A percentile compares a stretch with the other conserved stretches of the same genome.
Conservation (phyloP, 2,113 vertebrate genomes). For the Acanthochromis polyacanthus region DNA sequence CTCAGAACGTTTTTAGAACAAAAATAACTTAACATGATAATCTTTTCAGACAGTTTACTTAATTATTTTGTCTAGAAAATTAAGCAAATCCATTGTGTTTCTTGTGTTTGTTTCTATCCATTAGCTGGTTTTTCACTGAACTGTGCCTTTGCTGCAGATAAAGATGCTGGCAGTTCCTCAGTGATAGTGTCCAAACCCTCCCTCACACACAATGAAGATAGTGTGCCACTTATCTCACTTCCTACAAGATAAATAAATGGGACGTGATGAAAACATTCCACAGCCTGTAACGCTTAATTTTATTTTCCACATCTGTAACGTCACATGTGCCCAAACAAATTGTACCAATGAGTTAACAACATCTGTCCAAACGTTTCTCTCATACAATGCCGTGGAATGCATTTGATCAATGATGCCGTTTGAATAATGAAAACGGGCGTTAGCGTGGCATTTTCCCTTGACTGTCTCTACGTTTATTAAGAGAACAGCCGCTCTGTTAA, state of each 20-base stretch:
- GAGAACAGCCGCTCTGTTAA: constrained; percentile 19
- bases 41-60: too few species aligned
- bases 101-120: neutral
- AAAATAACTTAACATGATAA: too few species aligned
- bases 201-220: constrained; percentile 3
- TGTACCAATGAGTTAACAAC: neutral
- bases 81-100: too few species aligned
- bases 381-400: neutral
- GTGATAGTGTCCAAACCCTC: neutral
- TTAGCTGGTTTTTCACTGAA: neutral
- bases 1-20: too few species aligned
- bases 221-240: constrained; percentile 11
- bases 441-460: constrained; percentile 9
- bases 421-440: constrained; percentile 47
- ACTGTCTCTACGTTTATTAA: constrained; percentile 23
- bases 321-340: constrained; percentile 33
- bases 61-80: too few species aligned
- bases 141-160: neutral
- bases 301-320: constrained; percentile 7
- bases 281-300: neutral
- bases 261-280: neutral
- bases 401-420: constrained; percentile 31
- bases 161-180: neutral
- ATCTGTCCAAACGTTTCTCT: constrained; percentile 12
- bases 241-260: constrained; percentile 16